A percentile compares a stretch with the other conserved stretches of the same genome.
These are phyloP conservation scores for Syrphus vitripennis DNA, from an alignment of 2,888 invertebrate genomes.

Conservation along the genomic window DNA sequence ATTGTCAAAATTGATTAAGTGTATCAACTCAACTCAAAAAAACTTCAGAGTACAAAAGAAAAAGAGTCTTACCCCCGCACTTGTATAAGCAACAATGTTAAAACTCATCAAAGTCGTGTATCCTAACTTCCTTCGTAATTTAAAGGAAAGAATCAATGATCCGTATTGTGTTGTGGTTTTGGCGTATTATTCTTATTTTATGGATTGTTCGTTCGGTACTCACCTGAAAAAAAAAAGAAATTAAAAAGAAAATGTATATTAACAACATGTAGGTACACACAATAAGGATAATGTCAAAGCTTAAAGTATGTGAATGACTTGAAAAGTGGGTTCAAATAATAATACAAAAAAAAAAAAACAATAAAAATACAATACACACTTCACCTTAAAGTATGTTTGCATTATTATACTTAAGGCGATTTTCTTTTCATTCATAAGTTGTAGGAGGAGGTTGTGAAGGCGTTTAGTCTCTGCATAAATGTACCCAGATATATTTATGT, in stretches of 20 bases:
- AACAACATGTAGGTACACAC: neutral
- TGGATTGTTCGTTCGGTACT: conserved; percentile 12
- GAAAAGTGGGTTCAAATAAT: neutral
- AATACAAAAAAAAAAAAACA: neutral
- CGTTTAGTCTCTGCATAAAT: neutral
- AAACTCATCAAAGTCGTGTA: neutral
- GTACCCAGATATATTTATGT: neutral
- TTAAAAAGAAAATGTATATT: conserved; percentile 1
- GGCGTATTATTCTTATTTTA: neutral
- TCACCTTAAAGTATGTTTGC: conserved; percentile 27
- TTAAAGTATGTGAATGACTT: conserved; percentile 35
- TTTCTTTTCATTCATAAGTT: neutral
- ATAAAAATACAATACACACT: neutral
- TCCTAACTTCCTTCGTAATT: neutral
- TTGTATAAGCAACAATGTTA: neutral
- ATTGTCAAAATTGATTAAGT: neutral
- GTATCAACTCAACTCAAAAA: neutral
- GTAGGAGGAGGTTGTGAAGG: neutral
- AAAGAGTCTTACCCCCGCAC: neutral
- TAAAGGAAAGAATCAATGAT: neutral
- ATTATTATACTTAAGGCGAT: neutral
- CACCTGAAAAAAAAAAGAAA: conserved; percentile 48
- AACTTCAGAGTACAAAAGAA: neutral
- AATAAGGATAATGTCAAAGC: conserved; percentile 21
- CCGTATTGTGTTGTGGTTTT: neutral